These are phyloP conservation scores for Neotoxoptera formosana DNA, from an alignment of 1,140 invertebrate genomes.

Conservation along the genomic window DNA sequence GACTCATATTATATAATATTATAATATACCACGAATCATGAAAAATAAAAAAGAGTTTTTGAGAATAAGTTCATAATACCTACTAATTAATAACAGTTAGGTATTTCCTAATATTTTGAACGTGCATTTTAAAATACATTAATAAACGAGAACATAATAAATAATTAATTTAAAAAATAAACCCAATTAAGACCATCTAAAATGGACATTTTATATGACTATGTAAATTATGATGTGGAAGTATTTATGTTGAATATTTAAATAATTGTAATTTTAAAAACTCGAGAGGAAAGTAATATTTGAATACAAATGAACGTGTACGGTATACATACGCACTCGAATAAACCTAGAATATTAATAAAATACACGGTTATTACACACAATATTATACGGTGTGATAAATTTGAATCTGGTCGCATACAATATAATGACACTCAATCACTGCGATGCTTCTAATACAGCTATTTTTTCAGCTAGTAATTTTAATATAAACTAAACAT, in stretches of 20 bases:
- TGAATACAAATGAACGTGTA: not conserved
- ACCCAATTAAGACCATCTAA: not conserved
- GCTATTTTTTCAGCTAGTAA: not conserved
- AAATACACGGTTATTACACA: not conserved
- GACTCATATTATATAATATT: not conserved
- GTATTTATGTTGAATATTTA: not conserved
- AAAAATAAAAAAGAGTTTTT: not conserved
- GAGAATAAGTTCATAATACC: too few relatives aligned
- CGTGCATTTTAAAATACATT: not conserved
- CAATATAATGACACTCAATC: not conserved
- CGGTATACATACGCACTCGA: not conserved
- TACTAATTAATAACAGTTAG: not conserved
- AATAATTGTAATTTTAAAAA: conserved; percentile 1
- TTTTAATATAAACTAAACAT: not conserved
- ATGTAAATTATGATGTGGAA: not conserved
- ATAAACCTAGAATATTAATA: not conserved
- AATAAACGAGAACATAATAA: not conserved
- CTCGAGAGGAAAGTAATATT: not conserved
- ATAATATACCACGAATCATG: not conserved
- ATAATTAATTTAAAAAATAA: not conserved
- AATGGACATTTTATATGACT: not conserved
- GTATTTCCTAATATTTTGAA: not conserved
- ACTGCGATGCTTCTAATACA: not conserved
- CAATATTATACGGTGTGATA: too few relatives aligned
- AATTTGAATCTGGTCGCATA: not conserved